Evolutionary conservation across 2,797 vertebrate species (phyloP).

Genomic region (Craterocephalus amniculus): DNA sequence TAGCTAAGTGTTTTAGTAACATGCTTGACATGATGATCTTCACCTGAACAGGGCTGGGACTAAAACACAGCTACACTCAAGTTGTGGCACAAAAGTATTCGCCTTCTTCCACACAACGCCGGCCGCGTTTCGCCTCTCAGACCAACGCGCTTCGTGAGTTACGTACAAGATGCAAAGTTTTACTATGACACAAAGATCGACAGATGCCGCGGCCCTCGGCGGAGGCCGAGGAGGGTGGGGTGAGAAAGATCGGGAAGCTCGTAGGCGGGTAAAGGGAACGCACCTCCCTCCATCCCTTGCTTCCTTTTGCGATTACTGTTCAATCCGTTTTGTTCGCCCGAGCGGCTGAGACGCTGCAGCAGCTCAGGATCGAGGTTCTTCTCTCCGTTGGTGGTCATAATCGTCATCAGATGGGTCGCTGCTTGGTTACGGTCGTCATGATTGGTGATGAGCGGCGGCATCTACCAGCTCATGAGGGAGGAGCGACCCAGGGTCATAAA

Average conservation of each 20-base stretch:
- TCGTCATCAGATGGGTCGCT: constrained; percentile 78
- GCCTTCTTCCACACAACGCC: constrained; percentile 20
- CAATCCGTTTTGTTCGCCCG: constrained; percentile 41
- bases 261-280: constrained; percentile 1
- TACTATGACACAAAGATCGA: constrained; percentile 70
- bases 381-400: constrained; percentile 63
- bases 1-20: constrained; percentile 40
- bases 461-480: constrained; percentile 94
- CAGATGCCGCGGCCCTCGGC: constrained; percentile 34
- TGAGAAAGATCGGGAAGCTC: constrained; percentile 3
- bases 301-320: constrained; percentile 55
- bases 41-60: constrained; percentile 51
- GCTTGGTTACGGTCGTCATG: constrained; percentile 64
- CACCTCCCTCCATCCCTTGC: constrained; percentile 15
- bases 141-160: constrained; percentile 29
- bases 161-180: constrained; percentile 58
- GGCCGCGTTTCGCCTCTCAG: constrained; percentile 22
- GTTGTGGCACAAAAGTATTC: constrained; percentile 40
- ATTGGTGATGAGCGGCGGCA: constrained; percentile 60
- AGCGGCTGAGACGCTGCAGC: constrained; percentile 31
- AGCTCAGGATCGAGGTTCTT: constrained; percentile 38
- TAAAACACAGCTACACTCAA: constrained; percentile 51
- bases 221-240: constrained; percentile 25
- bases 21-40: constrained; percentile 64
- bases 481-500: constrained; percentile 94